Percentiles rank a stretch among this genome's conserved stretches.
These are phyloP conservation scores for Myotis vivesi DNA, from an alignment of 2,797 vertebrate species.

Conservation along the genomic window DNA sequence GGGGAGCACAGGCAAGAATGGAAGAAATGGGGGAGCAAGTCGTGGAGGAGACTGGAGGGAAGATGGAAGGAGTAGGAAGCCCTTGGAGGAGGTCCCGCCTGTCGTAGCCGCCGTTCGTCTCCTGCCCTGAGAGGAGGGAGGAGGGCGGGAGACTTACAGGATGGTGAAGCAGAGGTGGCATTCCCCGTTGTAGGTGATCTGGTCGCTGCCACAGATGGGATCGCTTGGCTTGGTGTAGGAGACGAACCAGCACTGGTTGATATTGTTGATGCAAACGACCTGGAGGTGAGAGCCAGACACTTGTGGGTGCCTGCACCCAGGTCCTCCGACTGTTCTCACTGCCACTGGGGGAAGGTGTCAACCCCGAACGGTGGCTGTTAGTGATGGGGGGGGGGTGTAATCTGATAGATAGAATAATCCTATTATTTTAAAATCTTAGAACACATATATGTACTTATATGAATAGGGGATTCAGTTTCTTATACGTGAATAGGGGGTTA, in stretches of 20 bases:
- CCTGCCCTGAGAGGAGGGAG: neutral
- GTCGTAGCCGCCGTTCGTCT: neutral
- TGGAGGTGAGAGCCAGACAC: neutral
- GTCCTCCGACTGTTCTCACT: neutral
- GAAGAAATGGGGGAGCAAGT: neutral
- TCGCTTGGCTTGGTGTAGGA: constrained; percentile 29
- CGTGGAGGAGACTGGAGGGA: neutral
- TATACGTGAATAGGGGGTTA: too few species aligned
- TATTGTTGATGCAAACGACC: neutral
- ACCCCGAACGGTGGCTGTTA: neutral
- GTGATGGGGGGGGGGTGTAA: too few species aligned
- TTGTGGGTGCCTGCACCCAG: neutral
- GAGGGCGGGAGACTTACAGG: constrained; percentile 34
- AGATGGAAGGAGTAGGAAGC: neutral
- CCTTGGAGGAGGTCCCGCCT: neutral
- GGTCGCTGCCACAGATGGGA: constrained; percentile 65
- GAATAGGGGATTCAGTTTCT: too few species aligned
- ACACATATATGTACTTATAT: too few species aligned
- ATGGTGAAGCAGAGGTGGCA: constrained; percentile 57
- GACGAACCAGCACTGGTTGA: constrained; percentile 29
- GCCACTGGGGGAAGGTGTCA: neutral
- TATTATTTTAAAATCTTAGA: too few species aligned
- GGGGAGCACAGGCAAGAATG: too few species aligned
- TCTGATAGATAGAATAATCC: too few species aligned
- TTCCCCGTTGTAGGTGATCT: constrained; percentile 40